Evolutionary conservation across 2,888 invertebrate genomes (phyloP).

Genomic region (Amphipyra tragopoginis): DNA sequence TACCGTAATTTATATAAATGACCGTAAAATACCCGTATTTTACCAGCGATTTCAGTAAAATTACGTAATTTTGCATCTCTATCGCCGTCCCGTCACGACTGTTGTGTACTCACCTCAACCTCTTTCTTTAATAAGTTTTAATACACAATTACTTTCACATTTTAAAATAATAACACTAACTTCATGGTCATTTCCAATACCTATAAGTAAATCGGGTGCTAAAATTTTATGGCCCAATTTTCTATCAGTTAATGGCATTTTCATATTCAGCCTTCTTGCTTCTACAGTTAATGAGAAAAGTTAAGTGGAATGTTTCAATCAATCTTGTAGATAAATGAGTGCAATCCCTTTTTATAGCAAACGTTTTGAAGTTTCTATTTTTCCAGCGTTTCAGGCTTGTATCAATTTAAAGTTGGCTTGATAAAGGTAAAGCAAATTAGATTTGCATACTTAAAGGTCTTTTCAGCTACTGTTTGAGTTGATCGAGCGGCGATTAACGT

Average conservation of each 20-base stretch:
- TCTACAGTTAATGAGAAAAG: constrained; percentile 61
- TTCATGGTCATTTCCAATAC: constrained; percentile 16
- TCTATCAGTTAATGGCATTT: constrained; percentile 31
- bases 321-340: constrained; percentile 63
- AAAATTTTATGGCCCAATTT: constrained; percentile 51
- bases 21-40: no score
- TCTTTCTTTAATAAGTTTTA: neutral
- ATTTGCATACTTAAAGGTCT: constrained; percentile 63
- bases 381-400: constrained; percentile 44
- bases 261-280: constrained; percentile 32
- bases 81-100: no score
- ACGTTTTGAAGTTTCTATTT: constrained; percentile 48
- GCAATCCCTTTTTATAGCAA: constrained; percentile 56
- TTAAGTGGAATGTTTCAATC: constrained; percentile 60
- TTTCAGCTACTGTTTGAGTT: constrained; percentile 62
- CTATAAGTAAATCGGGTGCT: constrained; percentile 31
- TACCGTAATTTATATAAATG: no score
- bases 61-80: no score
- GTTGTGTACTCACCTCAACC: no score
- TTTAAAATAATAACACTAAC: constrained; percentile 4
- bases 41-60: no score
- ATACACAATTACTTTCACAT: constrained; percentile 1
- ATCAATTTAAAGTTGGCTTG: constrained; percentile 58
- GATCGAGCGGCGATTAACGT: constrained; percentile 59
- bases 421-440: constrained; percentile 59